phyloP scores from a whole-genome alignment of 2,888 invertebrate genomes.

The Argynnis bischoffii region DNA sequence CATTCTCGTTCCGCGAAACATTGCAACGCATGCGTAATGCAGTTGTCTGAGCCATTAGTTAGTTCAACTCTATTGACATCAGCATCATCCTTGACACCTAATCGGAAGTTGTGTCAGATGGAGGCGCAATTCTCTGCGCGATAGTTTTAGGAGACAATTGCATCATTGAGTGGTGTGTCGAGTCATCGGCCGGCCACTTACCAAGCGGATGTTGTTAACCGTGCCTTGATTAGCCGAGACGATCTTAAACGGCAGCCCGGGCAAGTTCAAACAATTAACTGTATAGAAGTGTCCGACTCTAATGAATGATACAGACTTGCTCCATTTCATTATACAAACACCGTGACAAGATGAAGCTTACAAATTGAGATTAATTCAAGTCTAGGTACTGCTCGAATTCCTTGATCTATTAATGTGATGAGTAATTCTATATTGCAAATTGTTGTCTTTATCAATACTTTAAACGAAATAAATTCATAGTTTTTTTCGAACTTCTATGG shows the following conservation, averaged over 20 bases:
- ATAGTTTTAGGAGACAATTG: constrained; percentile 66
- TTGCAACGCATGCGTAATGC: constrained; percentile 17
- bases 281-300: constrained; percentile 81
- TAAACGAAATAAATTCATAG: constrained; percentile 2
- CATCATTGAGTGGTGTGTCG: constrained; percentile 69
- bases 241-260: constrained; percentile 75
- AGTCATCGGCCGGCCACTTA: constrained; percentile 78
- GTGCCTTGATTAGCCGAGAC: constrained; percentile 78
- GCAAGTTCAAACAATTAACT: constrained; percentile 82
- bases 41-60: constrained; percentile 24
- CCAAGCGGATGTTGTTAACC: constrained; percentile 79
- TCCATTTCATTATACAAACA: constrained; percentile 78
- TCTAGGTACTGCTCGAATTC: constrained; percentile 51
- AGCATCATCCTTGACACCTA: constrained; percentile 67
- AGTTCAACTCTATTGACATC: constrained; percentile 59
- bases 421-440: not conserved
- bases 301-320: constrained; percentile 78
- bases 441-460: constrained; percentile 15
- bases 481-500: not conserved
- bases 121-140: constrained; percentile 58
- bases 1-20: constrained; percentile 5
- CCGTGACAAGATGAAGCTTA: constrained; percentile 75
- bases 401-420: constrained; percentile 11
- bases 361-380: constrained; percentile 80
- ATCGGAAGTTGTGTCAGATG: constrained; percentile 74